Percentiles rank a stretch among this genome's conserved stretches.
Conservation (phyloP, 2,888 invertebrate species). For the Plagodis dolabraria region DNA sequence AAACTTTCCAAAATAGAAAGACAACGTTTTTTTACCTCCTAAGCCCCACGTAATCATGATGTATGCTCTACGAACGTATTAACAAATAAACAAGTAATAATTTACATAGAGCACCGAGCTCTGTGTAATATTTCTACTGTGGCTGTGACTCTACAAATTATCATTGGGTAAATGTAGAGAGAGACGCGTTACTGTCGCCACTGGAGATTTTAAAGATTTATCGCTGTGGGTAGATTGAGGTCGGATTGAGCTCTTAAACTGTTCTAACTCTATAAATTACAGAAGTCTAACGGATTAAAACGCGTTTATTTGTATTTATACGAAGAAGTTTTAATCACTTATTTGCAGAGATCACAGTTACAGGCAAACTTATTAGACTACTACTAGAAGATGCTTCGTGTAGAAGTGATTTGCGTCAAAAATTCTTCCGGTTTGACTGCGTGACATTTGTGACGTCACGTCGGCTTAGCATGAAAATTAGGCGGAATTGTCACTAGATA, state of each 20-base stretch:
- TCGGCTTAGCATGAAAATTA: too few relatives aligned
- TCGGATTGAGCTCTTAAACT: not conserved
- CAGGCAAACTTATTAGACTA: too few relatives aligned
- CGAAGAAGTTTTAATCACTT: too few relatives aligned
- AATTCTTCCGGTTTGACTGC: too few relatives aligned
- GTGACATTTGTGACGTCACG: too few relatives aligned
- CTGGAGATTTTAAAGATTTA: conserved; percentile 1
- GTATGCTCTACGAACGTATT: conserved; percentile 9
- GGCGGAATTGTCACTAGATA: too few relatives aligned
- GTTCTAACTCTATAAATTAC: not conserved
- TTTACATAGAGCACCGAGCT: conserved; percentile 7
- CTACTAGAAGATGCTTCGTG: too few relatives aligned
- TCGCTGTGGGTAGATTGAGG: not conserved
- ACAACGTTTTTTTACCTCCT: not conserved
- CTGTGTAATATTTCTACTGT: too few relatives aligned
- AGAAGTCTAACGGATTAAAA: not conserved
- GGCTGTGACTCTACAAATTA: conserved; percentile 13
- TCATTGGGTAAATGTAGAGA: conserved; percentile 9
- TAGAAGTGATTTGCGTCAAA: too few relatives aligned
- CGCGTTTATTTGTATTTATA: not conserved
- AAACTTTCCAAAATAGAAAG: not conserved
- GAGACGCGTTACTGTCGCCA: conserved; percentile 7
- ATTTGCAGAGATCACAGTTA: too few relatives aligned
- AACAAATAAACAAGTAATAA: conserved; percentile 28
- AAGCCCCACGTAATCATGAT: conserved; percentile 8